Base-by-base conservation (phyloP, 2,888 invertebrate species). In the Cataglyphis livida region DNA sequence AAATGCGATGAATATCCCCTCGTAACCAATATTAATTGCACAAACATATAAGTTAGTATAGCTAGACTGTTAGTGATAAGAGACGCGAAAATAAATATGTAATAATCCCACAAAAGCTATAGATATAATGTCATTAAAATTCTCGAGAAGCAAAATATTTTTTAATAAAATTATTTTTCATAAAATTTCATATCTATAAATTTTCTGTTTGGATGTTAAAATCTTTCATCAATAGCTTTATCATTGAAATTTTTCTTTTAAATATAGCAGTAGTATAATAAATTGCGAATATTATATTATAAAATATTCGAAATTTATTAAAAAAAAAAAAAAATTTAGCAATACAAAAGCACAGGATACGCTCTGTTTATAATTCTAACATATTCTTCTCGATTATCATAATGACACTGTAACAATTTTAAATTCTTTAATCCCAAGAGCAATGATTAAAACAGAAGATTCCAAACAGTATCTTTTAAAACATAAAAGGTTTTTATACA, bases 11-110 rank as follows among this genome's bases (percentile, higher is more conserved):
- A 57, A 18, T 70, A 21, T 51, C 38, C 18, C 7, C 18, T n/a
- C 6, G 32, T 32, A 71, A 71, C 0, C 21, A 59, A 35, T 70
- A 18, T 59, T 44, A 44, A 78, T 79, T 76, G 57, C 65, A 57
- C 1, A 81, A 75, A n/a, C 74, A 57, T 64, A 35, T 83, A 81
- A 71, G 84, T 91, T 90, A 91, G 90, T 85, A 73, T 54, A 83
- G 84, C 81, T 70, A 82, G 68, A 83, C 68, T 84, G 83, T 87
- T 88, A 89, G 68, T 85, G 62, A 41, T 83, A 70, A 76, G 57
- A 32, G 35, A 79, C 21, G 57, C 21, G 32, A 32, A 10, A 57
- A 57, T 10, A 5, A 1, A 48, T 32, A n/a, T 38, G 5, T 12
- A 15, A 54, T 51, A 66, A 79, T 4, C 0, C 18, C 10, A 44